Evolutionary conservation across 2,113 vertebrate species (phyloP).

Genomic region (Chloropsis cyanopogon): DNA sequence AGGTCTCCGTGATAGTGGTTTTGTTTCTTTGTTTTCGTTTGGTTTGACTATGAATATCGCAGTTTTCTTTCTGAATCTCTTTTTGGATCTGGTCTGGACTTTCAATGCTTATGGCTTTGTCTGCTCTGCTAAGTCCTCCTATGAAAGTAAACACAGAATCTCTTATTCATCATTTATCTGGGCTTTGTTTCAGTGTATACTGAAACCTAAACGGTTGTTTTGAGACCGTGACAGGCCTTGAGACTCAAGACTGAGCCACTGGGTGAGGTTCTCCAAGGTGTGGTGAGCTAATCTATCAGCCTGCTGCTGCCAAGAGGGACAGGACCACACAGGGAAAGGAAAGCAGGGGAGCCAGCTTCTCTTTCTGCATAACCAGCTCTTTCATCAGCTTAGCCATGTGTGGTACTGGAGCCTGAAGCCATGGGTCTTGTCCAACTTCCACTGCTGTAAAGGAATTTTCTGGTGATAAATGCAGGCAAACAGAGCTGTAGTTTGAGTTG

Average conservation of each 20-base stretch:
- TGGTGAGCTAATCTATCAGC: neutral
- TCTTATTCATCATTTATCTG: constrained; percentile 12
- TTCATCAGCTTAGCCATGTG: neutral
- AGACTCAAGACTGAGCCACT: neutral
- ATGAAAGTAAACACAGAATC: neutral
- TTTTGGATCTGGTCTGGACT: neutral
- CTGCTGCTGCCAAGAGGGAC: neutral
- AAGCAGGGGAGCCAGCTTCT: neutral
- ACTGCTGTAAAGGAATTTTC: neutral
- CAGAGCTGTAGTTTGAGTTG: neutral
- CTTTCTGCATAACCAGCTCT: neutral
- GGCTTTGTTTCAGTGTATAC: constrained; percentile 2
- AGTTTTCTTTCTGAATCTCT: neutral
- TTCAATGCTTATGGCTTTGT: neutral
- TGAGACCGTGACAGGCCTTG: neutral
- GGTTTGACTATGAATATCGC: neutral
- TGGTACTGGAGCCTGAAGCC: neutral
- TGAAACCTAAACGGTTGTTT: neutral
- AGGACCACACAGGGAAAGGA: neutral
- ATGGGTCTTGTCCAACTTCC: neutral
- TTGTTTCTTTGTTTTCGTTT: neutral
- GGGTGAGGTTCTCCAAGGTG: constrained; percentile 29
- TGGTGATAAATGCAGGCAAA: neutral
- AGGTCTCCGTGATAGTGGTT: neutral
- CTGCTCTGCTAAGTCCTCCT: neutral